phyloP scores from a whole-genome alignment of 1,140 invertebrate genomes.

The Episyrphus balteatus region DNA sequence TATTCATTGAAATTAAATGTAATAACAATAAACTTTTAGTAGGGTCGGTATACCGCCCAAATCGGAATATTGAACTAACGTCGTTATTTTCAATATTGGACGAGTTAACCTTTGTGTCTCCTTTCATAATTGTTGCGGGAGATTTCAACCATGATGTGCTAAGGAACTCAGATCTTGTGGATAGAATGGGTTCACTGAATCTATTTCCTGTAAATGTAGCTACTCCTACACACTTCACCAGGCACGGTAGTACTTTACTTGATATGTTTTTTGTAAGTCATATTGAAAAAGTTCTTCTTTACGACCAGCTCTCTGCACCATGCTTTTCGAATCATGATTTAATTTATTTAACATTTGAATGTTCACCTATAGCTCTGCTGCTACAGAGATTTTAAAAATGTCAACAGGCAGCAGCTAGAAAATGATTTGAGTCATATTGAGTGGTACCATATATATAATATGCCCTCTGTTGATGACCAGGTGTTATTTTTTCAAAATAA shows the following conservation, averaged over 20 bases:
- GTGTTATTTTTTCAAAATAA: background rate
- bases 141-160: background rate
- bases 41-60: background rate
- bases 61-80: background rate
- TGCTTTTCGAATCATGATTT: background rate
- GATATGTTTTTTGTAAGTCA: background rate
- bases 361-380: background rate
- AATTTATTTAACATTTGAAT: background rate
- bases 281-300: background rate
- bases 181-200: background rate
- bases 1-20: background rate
- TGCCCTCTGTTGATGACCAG: background rate
- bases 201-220: background rate
- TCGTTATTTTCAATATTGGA: background rate
- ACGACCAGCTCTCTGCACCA: background rate
- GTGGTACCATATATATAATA: background rate
- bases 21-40: background rate
- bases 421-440: background rate
- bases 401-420: background rate
- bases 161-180: background rate
- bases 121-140: background rate
- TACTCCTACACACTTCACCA: background rate
- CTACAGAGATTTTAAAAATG: background rate
- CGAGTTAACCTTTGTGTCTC: background rate
- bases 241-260: background rate